phyloP scores from a whole-genome alignment of 2,888 invertebrate species.

The Prostheceraeus crozeri region DNA sequence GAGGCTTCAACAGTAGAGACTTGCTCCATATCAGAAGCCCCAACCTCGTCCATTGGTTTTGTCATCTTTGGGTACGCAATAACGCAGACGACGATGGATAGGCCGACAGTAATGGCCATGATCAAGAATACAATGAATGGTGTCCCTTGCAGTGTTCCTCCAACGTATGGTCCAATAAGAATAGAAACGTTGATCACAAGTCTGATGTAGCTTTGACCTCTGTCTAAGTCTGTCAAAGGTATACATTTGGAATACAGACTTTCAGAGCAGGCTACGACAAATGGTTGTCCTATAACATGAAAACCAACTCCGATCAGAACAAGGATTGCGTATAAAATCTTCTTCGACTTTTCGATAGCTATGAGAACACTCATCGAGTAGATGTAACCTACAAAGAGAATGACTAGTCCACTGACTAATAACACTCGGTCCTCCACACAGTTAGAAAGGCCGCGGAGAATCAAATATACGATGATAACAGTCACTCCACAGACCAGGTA shows the following conservation, averaged over 20 bases:
- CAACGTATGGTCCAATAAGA: conserved; percentile 35
- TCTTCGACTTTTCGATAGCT: conserved; percentile 2
- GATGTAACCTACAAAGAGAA: conserved; percentile 25
- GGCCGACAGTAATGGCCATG: not conserved
- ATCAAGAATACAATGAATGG: conserved; percentile 25
- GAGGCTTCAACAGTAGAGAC: too few species aligned
- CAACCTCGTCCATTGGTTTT: too few species aligned
- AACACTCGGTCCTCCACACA: conserved; percentile 20
- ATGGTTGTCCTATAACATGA: conserved; percentile 37
- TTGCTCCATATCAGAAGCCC: too few species aligned
- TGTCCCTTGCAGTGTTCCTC: conserved; percentile 28
- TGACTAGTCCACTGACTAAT: not conserved
- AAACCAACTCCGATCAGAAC: conserved; percentile 33
- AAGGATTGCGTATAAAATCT: conserved; percentile 30
- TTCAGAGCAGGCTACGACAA: conserved; percentile 33
- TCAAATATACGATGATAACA: conserved; percentile 34
- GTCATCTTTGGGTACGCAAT: too few species aligned
- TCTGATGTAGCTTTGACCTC: conserved; percentile 30
- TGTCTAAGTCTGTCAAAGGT: conserved; percentile 27
- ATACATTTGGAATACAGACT: conserved; percentile 34
- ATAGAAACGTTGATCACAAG: conserved; percentile 33
- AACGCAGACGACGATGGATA: too few species aligned
- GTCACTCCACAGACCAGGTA: conserved; percentile 33
- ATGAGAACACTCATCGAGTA: conserved; percentile 25
- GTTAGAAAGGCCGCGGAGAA: conserved; percentile 25